Percentiles rank a stretch among this genome's conserved stretches.
These are phyloP conservation scores for Dynastes tityus DNA, from an alignment of 2,888 invertebrate genomes.

Conservation along the genomic window DNA sequence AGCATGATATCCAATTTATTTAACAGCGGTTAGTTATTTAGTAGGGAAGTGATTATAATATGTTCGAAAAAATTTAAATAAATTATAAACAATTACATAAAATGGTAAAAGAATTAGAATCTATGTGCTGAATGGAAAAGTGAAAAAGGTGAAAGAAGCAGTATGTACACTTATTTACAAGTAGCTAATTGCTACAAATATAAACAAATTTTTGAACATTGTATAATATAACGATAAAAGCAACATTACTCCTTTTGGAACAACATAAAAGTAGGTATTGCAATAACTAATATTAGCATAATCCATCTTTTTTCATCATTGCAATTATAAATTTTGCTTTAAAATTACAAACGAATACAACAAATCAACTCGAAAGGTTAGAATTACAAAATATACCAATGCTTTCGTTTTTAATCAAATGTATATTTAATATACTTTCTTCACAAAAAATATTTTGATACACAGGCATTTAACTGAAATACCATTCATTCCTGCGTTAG, in stretches of 20 bases:
- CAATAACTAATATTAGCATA: too few relatives aligned
- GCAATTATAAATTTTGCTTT: too few relatives aligned
- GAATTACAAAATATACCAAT: too few relatives aligned
- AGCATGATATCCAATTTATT: not conserved
- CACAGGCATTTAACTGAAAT: not conserved
- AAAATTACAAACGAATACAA: too few relatives aligned
- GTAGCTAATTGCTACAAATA: not conserved
- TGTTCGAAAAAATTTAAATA: not conserved
- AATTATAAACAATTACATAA: not conserved
- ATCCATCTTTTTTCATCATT: too few relatives aligned
- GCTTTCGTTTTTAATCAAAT: not conserved
- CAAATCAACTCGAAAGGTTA: too few relatives aligned
- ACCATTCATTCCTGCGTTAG: slow-evolving; percentile 18
- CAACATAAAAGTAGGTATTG: too few relatives aligned
- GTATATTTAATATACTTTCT: not conserved
- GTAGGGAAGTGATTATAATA: not conserved
- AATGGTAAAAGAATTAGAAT: not conserved
- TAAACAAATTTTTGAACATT: not conserved
- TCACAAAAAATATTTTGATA: not conserved
- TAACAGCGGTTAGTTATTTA: not conserved
- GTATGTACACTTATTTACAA: not conserved
- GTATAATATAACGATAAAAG: not conserved
- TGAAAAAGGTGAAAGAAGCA: slow-evolving; percentile 8
- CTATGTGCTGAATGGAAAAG: not conserved
- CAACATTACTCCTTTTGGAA: too few relatives aligned